Base-by-base conservation (phyloP, 53 echinoderm and acorn worm species). In the Echinometra lucunter region DNA sequence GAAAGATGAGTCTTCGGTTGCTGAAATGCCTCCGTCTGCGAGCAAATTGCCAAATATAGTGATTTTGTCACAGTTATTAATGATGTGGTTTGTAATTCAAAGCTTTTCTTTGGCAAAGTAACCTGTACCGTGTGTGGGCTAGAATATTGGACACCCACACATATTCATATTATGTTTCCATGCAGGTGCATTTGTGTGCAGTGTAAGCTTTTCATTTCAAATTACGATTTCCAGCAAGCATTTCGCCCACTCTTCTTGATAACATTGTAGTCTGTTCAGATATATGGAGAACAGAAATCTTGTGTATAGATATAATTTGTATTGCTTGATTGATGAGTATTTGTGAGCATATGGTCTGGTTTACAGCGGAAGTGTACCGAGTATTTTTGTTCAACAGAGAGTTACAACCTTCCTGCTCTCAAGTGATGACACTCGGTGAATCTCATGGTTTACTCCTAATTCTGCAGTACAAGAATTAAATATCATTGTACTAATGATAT, bases 81-180 rank as follows among this genome's bases (percentile, higher is more conserved):
- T 7, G 44, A 81, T 44, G 81, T 23, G 44, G 81, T 81, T 81
- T 81, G 81, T 81, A 81, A 81, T 81, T 81, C 44, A 40, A 42
- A 81, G 81, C 44, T 44, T 81, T 19, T 23, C 25, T 25, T 53
- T 44, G 2, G 42, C 81, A 40, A 7, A 81, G 40, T 81, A 11
- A 81, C 5, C 9, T 81, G 81, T 40, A 44, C 40, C 44, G 18
- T 81, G 81, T 81, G 81, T 44, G 44, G 81, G 44, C 6, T 42
- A 9, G 6, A 81, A 28, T 42, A 23, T 9, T 30, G 2, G 27
- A 44, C 44, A 23, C 81, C 81, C 81, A 81, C 81, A 81, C 81
- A 81, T 42, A 1, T 38, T 42, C 21, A 25, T 44, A 81, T 81
- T 44, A 44, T 44, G 81, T 81, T 81, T 44, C 81, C 9, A 42